These are phyloP conservation scores for Aplodontia rufa DNA, from an alignment of 2,113 vertebrate species.

Conservation along the genomic window DNA sequence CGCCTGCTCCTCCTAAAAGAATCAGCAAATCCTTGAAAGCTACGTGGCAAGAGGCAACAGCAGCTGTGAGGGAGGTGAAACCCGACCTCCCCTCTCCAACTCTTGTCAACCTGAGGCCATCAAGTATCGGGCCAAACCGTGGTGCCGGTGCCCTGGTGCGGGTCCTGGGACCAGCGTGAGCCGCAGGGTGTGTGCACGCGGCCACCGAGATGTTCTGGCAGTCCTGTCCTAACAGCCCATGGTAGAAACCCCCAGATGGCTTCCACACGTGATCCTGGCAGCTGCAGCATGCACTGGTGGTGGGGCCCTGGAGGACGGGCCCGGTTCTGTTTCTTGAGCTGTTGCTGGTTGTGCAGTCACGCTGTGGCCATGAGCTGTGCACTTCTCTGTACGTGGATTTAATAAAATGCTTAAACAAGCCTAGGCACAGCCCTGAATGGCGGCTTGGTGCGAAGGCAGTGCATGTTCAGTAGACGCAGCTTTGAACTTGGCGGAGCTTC, in stretches of 20 bases:
- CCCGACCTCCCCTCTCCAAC: too few relatives aligned
- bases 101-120: not conserved
- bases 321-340: not conserved
- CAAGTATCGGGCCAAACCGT: accelerated
- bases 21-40: not conserved
- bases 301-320: too few relatives aligned
- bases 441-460: not conserved
- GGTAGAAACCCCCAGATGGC: not conserved
- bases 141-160: accelerated
- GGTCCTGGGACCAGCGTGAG: not conserved
- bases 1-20: not conserved
- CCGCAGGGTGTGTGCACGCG: accelerated
- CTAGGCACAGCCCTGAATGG: too few relatives aligned
- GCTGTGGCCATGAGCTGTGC: not conserved
- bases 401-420: not conserved
- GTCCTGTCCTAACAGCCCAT: not conserved
- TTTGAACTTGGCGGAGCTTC: not conserved
- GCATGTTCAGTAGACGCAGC: not conserved
- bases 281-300: too few relatives aligned
- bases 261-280: not conserved
- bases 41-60: not conserved
- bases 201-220: accelerated
- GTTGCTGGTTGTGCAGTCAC: not conserved
- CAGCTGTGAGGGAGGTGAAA: not conserved
- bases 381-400: not conserved